A percentile compares a stretch with the other conserved stretches of the same genome.
These are phyloP conservation scores for Philypnodon macrostomus DNA, from an alignment of 2,797 vertebrate genomes.

Conservation along the genomic window DNA sequence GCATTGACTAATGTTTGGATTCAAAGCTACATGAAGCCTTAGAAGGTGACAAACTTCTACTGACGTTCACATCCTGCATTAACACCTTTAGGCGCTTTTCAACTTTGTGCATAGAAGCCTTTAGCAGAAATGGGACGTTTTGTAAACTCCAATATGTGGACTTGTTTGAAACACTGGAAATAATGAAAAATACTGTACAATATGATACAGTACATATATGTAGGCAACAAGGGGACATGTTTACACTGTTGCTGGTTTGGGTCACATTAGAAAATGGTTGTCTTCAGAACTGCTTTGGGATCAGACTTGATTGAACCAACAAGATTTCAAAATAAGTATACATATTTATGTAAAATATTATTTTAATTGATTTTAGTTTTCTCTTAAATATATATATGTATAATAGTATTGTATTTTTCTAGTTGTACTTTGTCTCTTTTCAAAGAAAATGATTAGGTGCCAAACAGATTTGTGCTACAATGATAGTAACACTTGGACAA, in stretches of 20 bases:
- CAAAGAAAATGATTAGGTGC: too few relatives aligned
- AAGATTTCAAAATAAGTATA: too few relatives aligned
- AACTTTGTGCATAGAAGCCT: not conserved
- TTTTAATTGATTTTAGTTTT: too few relatives aligned
- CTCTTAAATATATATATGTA: too few relatives aligned
- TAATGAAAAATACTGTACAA: conserved; percentile 4
- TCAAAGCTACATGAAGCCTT: conserved; percentile 30
- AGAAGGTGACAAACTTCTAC: conserved; percentile 20
- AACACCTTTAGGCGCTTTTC: not conserved
- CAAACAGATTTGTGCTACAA: too few relatives aligned
- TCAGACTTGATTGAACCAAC: not conserved
- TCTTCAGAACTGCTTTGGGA: conserved; percentile 44
- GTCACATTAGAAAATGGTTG: conserved; percentile 36
- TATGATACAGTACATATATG: conserved; percentile 1
- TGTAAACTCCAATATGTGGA: not conserved
- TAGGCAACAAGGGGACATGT: conserved; percentile 32
- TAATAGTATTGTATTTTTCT: too few relatives aligned
- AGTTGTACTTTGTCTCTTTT: too few relatives aligned
- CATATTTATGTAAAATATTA: too few relatives aligned
- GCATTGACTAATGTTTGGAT: conserved; percentile 59
- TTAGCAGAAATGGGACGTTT: not conserved
- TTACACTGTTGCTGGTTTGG: conserved; percentile 55
- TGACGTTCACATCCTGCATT: not conserved
- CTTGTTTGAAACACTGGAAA: not conserved
- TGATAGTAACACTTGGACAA: too few relatives aligned